Base-by-base conservation (phyloP, 2,888 invertebrate genomes). In the Acleris cristana region DNA sequence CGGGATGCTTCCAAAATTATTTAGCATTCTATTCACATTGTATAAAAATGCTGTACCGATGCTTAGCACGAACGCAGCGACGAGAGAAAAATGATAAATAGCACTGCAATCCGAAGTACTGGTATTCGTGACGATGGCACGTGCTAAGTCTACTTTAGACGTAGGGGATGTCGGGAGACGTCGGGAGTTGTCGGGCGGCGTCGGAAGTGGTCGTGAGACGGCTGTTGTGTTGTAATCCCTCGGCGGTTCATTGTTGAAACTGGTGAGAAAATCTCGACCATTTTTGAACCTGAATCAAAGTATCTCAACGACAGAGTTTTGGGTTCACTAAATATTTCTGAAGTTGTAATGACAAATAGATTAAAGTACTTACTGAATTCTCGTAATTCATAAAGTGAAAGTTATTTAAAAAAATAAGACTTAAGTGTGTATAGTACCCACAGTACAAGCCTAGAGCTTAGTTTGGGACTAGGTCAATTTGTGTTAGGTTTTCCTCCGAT, bases 71-170 rank as follows among this genome's bases (percentile, higher is more conserved):
- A 44, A 44, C 61, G 26, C 19, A 1, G n/a, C 48, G 54, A 40
- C 63, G 56, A 44, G 65, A 54, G 65, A 26, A 19, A 60, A 55
- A 56, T 65, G 65, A 65, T 56, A 65, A 61, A 65, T 56, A 30
- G 60, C 44, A 26, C 61, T 61, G 61, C 65, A 65, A 65, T 65
- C 55, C 65, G 51, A 65, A 59, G 56, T 18, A 56, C 55, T 56
- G 61, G 60, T 60, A 56, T 44, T 65, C 51, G 56, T 51, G 61
- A 56, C 55, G 51, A 55, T 23, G 54, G 55, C 44, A 61, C 65
- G 61, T 65, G 60, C 51, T 61, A 61, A 56, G 44, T 34, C 51
- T 14, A 40, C 40, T 40, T 40, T 40, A 40, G 40, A 40, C 40
- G 55, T 18, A 34, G 44, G 49, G 10, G 30, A 8, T 40, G 40